These are phyloP conservation scores for Tarsius wallacei DNA, from an alignment of 2,797 vertebrate species.

Conservation along the genomic window DNA sequence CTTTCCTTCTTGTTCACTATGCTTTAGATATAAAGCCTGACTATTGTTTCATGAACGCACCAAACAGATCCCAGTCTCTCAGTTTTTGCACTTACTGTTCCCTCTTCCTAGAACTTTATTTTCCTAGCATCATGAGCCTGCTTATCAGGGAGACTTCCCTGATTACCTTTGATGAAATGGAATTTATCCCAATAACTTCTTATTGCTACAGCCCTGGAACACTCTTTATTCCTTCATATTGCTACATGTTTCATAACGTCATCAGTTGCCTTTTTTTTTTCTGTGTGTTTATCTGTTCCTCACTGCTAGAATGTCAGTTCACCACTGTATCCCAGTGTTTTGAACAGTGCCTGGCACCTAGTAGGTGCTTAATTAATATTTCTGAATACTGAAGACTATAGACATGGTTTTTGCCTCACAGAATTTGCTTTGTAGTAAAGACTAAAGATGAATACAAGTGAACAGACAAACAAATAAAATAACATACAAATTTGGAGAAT, in stretches of 20 bases:
- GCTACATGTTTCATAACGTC: not conserved
- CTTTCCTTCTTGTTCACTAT: not conserved
- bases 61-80: not conserved
- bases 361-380: constrained; percentile 14
- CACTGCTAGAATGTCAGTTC: not conserved
- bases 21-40: not conserved
- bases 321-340: not conserved
- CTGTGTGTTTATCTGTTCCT: not conserved
- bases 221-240: not conserved
- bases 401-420: not conserved
- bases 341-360: not conserved
- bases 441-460: not conserved
- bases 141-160: not conserved
- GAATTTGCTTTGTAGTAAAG: not conserved
- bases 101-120: not conserved
- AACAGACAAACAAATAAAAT: not conserved
- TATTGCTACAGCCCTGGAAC: too few species aligned
- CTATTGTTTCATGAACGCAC: not conserved
- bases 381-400: not conserved
- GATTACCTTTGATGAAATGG: not conserved
- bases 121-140: not conserved
- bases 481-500: not conserved
- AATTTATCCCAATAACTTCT: not conserved
- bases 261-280: not conserved
- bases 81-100: not conserved